Percentiles rank a stretch among this genome's conserved stretches.
Evolutionary conservation across 2,113 vertebrate genomes (phyloP).

Genomic region (Gobius niger): DNA sequence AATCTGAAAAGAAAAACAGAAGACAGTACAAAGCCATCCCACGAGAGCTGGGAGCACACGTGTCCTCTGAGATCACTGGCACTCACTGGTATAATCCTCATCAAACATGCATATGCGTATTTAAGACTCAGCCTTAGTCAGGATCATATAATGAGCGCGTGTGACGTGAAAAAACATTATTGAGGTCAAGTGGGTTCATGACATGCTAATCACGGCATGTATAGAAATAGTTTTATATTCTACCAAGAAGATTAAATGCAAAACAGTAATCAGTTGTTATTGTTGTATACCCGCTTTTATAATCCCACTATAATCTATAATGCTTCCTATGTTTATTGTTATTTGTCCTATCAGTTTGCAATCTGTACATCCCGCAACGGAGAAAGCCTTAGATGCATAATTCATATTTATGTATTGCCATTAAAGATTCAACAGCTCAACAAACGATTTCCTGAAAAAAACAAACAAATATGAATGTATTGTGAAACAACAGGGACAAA

Average conservation of each 20-base stretch:
- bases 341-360: conserved; percentile 8
- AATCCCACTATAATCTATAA: conserved; percentile 11
- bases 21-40: conserved; percentile 7
- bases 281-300: neutral
- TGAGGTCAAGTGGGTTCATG: conserved; percentile 51
- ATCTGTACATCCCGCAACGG: conserved; percentile 7
- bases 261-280: neutral
- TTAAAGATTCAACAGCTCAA: conserved; percentile 51
- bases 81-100: conserved; percentile 61
- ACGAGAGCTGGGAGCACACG: conserved; percentile 23
- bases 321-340: neutral
- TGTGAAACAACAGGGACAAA: neutral
- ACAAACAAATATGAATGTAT: conserved; percentile 23
- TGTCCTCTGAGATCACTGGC: conserved; percentile 53
- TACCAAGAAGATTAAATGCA: neutral
- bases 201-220: conserved; percentile 26
- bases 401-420: conserved; percentile 39
- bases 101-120: conserved; percentile 66
- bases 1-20: neutral
- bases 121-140: conserved; percentile 64
- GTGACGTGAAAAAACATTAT: conserved; percentile 55
- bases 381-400: conserved; percentile 27
- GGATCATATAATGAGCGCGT: conserved; percentile 59
- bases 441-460: conserved; percentile 35
- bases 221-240: conserved; percentile 17